Conservation (phyloP, 2,888 invertebrate species). For the Poecilus cupreus region DNA sequence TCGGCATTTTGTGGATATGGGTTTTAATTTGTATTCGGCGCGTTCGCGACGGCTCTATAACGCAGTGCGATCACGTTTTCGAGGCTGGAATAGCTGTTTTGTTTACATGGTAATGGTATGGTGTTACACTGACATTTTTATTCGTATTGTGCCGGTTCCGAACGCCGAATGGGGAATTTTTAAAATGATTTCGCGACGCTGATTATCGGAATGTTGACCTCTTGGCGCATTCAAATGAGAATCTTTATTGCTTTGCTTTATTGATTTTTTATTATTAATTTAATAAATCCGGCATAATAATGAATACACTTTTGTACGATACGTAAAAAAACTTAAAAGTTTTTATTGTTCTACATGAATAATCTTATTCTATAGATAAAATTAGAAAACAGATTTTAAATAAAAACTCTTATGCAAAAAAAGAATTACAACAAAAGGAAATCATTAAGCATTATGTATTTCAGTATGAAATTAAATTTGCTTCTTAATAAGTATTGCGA, state of each 20-base stretch:
- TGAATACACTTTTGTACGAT: no score
- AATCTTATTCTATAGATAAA: no score
- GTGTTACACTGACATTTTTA: constrained; percentile 42
- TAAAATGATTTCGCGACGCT: neutral
- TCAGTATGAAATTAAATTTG: no score
- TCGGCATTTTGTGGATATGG: constrained; percentile 18
- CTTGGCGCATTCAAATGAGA: neutral
- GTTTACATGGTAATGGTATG: constrained; percentile 35
- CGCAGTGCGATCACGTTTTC: constrained; percentile 22
- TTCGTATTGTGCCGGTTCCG: neutral
- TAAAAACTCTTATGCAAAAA: no score
- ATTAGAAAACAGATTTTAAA: no score
- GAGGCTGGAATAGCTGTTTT: constrained; percentile 42
- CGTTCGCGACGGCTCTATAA: neutral
- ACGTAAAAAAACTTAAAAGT: no score
- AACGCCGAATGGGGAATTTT: neutral
- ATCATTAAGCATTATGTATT: no score
- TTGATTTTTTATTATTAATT: neutral
- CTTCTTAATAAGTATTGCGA: no score
- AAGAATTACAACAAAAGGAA: no score
- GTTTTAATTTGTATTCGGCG: constrained; percentile 39
- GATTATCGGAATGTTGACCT: neutral
- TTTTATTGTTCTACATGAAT: no score
- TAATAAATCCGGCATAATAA: no score
- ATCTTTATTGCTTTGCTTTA: neutral